These are phyloP conservation scores for Urocolius indicus DNA, from an alignment of 2,113 vertebrate species.

Conservation along the genomic window DNA sequence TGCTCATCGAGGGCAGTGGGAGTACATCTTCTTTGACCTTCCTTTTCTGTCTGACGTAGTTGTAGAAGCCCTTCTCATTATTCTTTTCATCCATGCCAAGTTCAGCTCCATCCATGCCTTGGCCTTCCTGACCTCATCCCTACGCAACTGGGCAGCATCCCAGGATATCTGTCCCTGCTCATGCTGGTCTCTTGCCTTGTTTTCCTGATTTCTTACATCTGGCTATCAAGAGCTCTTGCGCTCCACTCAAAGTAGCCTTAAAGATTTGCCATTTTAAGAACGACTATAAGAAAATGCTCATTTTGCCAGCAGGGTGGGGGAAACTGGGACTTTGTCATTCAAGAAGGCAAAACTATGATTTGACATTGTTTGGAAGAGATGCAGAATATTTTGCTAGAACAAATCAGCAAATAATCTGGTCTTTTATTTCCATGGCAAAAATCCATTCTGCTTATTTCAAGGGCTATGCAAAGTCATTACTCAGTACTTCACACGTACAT, in stretches of 20 bases:
- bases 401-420: not conserved
- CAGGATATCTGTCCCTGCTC: not conserved
- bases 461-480: not conserved
- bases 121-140: not conserved
- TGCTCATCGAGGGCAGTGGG: not conserved
- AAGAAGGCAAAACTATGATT: not conserved
- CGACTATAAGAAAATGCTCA: not conserved
- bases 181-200: not conserved
- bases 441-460: not conserved
- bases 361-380: not conserved
- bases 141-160: rapidly evolving
- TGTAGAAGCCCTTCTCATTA: not conserved
- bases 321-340: not conserved
- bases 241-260: not conserved
- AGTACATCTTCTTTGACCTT: not conserved
- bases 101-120: rapidly evolving
- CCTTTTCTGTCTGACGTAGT: not conserved
- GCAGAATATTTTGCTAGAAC: not conserved
- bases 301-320: not conserved
- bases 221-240: not conserved
- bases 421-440: not conserved
- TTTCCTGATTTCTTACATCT: not conserved
- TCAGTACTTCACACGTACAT: not conserved
- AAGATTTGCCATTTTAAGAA: not conserved
- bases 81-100: not conserved